Evolutionary conservation across 2,797 vertebrate genomes (phyloP).

Genomic region (Florisuga fusca): DNA sequence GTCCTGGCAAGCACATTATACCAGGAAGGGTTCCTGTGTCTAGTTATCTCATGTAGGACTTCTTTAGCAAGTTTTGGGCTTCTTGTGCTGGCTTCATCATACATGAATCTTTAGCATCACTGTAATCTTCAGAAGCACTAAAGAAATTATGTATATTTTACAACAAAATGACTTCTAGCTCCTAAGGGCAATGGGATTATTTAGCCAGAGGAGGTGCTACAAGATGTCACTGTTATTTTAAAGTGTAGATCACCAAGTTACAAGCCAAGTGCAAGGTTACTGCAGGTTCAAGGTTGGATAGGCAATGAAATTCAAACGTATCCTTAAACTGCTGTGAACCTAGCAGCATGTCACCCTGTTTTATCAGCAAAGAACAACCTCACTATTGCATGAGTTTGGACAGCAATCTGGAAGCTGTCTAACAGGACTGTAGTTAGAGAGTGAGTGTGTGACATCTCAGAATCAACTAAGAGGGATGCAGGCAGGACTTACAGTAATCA

Average conservation of each 20-base stretch:
- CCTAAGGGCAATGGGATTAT: neutral
- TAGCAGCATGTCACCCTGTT: neutral
- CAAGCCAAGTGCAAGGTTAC: neutral
- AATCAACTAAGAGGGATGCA: neutral
- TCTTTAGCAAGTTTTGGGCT: neutral
- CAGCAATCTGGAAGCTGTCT: neutral
- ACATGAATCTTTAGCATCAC: neutral
- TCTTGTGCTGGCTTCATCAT: neutral
- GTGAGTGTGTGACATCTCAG: neutral
- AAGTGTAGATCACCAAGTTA: neutral
- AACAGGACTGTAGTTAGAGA: neutral
- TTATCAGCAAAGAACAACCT: neutral
- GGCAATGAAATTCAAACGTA: neutral
- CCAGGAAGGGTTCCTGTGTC: neutral
- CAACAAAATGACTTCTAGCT: neutral
- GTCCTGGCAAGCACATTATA: neutral
- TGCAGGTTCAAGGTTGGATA: neutral
- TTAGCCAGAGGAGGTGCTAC: neutral
- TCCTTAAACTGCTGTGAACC: neutral
- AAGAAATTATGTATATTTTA: neutral
- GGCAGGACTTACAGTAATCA: neutral
- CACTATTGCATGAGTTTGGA: neutral
- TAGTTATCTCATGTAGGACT: accelerated
- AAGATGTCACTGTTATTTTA: neutral
- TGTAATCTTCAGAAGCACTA: neutral